These are phyloP conservation scores for Ptiloglossa arizonensis DNA, from an alignment of 1,140 invertebrate species.

Conservation along the genomic window DNA sequence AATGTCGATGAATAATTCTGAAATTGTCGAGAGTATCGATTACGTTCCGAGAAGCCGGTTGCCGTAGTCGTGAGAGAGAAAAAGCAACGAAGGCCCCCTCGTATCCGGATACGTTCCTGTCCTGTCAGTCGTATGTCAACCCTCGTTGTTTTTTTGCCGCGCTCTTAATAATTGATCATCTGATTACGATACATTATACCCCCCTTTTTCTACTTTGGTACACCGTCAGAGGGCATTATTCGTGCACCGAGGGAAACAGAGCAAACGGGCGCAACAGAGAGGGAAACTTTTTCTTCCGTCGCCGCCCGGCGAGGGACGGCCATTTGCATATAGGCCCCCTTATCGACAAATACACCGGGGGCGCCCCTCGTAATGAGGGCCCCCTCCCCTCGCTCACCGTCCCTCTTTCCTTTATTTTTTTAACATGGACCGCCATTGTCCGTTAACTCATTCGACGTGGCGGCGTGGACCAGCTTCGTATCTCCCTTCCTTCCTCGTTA, in stretches of 20 bases:
- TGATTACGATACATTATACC: slow-evolving; percentile 81
- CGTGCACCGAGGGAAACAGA: slow-evolving; percentile 68
- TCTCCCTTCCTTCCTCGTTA: slow-evolving; percentile 65
- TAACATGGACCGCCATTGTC: slow-evolving; percentile 71
- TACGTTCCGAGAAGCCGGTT: not conserved
- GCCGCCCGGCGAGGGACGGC: slow-evolving; percentile 65
- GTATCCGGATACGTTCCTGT: slow-evolving; percentile 62
- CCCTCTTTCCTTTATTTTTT: slow-evolving; percentile 75
- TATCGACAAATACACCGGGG: slow-evolving; percentile 79
- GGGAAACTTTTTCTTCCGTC: slow-evolving; percentile 65
- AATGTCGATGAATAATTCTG: not conserved
- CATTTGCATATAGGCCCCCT: slow-evolving; percentile 80
- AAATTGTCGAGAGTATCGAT: slow-evolving; percentile 22
- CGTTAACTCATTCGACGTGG: slow-evolving; percentile 74
- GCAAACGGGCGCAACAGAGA: slow-evolving; percentile 48
- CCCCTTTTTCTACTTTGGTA: slow-evolving; percentile 57
- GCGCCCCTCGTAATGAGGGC: slow-evolving; percentile 78
- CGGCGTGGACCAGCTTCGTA: slow-evolving; percentile 67
- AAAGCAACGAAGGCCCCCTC: slow-evolving; percentile 45
- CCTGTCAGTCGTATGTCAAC: slow-evolving; percentile 79
- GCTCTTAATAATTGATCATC: slow-evolving; percentile 82
- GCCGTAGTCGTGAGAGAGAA: slow-evolving; percentile 13
- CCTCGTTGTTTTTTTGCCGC: slow-evolving; percentile 80
- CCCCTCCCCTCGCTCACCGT: slow-evolving; percentile 57
- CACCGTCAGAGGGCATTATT: slow-evolving; percentile 73